Evolutionary conservation across 2,113 vertebrate species (phyloP).

Genomic region (Ariopsis seemanni): DNA sequence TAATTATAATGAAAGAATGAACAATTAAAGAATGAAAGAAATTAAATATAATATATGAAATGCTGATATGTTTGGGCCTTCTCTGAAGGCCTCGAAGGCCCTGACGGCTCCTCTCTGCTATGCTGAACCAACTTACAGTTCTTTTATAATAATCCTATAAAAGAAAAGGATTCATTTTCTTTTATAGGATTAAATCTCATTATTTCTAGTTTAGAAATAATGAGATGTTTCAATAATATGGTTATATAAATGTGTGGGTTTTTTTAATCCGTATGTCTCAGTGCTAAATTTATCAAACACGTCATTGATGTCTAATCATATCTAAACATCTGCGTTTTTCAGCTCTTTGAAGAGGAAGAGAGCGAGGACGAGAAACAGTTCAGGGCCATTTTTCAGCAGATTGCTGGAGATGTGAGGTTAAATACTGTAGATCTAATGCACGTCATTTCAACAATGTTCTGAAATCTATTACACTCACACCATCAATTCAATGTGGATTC

Average conservation of each 20-base stretch:
- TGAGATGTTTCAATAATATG: not conserved
- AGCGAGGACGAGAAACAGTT: conserved; percentile 88
- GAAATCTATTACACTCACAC: not conserved
- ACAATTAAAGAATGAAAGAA: too few relatives aligned
- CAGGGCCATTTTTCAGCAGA: conserved; percentile 85
- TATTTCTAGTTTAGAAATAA: not conserved
- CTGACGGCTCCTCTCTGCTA: too few relatives aligned
- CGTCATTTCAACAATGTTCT: not conserved
- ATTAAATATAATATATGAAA: too few relatives aligned
- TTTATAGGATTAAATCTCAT: too few relatives aligned
- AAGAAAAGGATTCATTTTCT: too few relatives aligned
- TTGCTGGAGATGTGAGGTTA: conserved; percentile 87
- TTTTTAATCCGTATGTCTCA: not conserved
- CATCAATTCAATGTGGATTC: not conserved
- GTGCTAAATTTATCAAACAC: not conserved
- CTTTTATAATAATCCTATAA: not conserved
- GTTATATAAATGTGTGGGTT: too few relatives aligned
- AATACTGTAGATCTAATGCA: not conserved
- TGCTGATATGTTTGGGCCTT: too few relatives aligned
- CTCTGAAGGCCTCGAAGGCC: too few relatives aligned
- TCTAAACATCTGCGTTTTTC: not conserved
- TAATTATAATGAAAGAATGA: too few relatives aligned
- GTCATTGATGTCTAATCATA: not conserved
- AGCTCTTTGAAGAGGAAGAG: conserved; percentile 70
- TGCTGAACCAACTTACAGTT: too few relatives aligned